Evolutionary conservation across 2,888 invertebrate species (phyloP), one percentile per base, ranked within the genome.

Genomic region (Macrophya alboannulata): DNA sequence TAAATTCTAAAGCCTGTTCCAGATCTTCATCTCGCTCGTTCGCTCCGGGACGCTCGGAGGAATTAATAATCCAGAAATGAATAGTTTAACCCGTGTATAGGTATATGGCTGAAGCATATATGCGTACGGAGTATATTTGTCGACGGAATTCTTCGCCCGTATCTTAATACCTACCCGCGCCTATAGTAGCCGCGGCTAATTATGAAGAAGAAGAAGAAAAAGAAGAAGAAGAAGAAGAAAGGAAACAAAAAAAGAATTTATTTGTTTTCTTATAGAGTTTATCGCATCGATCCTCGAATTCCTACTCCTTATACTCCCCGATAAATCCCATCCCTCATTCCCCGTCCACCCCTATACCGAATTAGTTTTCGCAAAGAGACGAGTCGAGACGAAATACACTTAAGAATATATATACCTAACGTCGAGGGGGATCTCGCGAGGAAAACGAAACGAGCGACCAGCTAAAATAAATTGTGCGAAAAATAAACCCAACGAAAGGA

Each of bases 1-100:
- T 40, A 17, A 51, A 68, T 17, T 21, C 15, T 43, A 68, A 83
- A 48, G 65, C 68, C 45, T 71, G 83, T 25, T 48, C 83, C 83
- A 83, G 83, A 68, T 83, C 40, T 83, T 71, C 83, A 71, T 83
- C 83, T 83, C 83, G 45, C 81, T 81, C 77, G 17, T 51, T 21
- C 77, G 84, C 2, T 55, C 68, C 59, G 45, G 74, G 71, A 17
- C 82, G 37, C 51, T 74, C 82, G 86, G 79, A 62, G 82, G 85
- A 86, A 87, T 87, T 87, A 87, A 87, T 87, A 88, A 88, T 86
- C 48, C 84, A 21, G 85, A 86, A 85, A 86, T 86, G 88, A 87
- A 88, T 87, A 86, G 86, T 86, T 85, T 84, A 51, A 45, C 68
- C 55, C 81, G 72, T 76, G 86, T 12, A 12, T 48, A 48, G 8